Base-by-base conservation (phyloP, 2,888 invertebrate genomes). In the Penaeus monodon region DNA sequence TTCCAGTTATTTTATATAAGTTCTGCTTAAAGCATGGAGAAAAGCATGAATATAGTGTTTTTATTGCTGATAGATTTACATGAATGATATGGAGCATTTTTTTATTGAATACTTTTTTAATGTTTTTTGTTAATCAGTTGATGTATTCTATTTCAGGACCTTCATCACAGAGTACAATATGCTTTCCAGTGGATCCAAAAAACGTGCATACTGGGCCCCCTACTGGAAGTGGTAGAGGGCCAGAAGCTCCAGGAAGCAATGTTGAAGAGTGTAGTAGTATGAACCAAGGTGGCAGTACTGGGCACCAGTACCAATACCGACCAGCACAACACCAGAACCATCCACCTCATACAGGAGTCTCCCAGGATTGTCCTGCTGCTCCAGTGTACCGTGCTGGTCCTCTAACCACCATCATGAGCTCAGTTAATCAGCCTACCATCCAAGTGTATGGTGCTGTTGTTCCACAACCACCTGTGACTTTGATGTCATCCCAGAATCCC, bases 181-280 rank as follows among this genome's bases (percentile, higher is more conserved):
- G 88, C 81, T 88, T 86, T 86, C 86, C 88, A 73, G 83, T 86
- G 79, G 88, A 82, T 97, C 96, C 97, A 97, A 97, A 97, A 97
- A 97, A 97, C 97, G 97, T 96, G 95, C 96, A 95, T 96, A 96
- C 97, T 97, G 97, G 97, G 95, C 97, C 97, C 96, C 97, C 96
- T 97, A 96, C 88, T n/a, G 86, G 97, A 96, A 96, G 96, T 95
- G 95, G 96, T n/a, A 96, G 96, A 95, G 93, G 93, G 93, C 93
- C 84, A 84, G 81, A n/a, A 80, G 77, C 85, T 81, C 49, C 84
- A 81, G 77, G 63, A 65, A 84, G 74, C 68, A 38, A 63, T 33
- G 74, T 63, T n/a, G 73, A 64, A 44, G 83, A 87, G 80, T 87
- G 88, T 81, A 81, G 81, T 81, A 70, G 88, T 66, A 76, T 80